Base-by-base conservation (phyloP, 1,140 invertebrate genomes). In the Heterodera schachtii region DNA sequence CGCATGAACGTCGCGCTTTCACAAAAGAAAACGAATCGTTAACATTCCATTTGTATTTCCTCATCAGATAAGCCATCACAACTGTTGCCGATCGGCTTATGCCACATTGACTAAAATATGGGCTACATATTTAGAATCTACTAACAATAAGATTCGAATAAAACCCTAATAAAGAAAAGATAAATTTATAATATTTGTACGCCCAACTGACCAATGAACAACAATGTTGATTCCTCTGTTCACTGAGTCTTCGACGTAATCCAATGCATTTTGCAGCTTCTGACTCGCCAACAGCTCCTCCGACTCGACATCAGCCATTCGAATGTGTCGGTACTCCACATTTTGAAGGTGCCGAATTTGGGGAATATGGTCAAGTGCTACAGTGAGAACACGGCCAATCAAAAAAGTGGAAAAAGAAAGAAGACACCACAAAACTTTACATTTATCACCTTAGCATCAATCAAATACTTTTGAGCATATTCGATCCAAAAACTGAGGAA, bases 1-100 rank as follows among this genome's bases (percentile, higher is more conserved):
- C 82, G 71, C 75, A 89, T 41, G 87, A 84, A 31, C 86, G 84
- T 16, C 49, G 67, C 46, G 79, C 44, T 46, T 86, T 83, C 44
- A 88, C 86, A 74, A 81, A 88, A 11, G 82, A 16, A 11, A 88
- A 16, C 3, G 88, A 84, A 66, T 89, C 84, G 7, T 81, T 16
- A 3, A 73, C 74, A 16, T 21, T 78, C 87, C 87, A 88, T 44
- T 82, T 60, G 69, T 79, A 83, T 19, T 67, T 64, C 46, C 82
- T 47, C 87, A 88, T 88, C 8, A 89, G 69, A 81, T 90, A 88
- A 3, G 85, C 87, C 52, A 81, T 76, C 8, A 88, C 88, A 13
- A 88, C 70, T 5, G 88, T 73, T 7, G 87, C 78, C 31, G 82
- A 80, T 69, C 86, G 69, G 16, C 87, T 89, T 67, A 88, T 75